These are phyloP conservation scores for Sinocyclocheilus grahami DNA, from an alignment of 2,113 vertebrate species.

Conservation along the genomic window DNA sequence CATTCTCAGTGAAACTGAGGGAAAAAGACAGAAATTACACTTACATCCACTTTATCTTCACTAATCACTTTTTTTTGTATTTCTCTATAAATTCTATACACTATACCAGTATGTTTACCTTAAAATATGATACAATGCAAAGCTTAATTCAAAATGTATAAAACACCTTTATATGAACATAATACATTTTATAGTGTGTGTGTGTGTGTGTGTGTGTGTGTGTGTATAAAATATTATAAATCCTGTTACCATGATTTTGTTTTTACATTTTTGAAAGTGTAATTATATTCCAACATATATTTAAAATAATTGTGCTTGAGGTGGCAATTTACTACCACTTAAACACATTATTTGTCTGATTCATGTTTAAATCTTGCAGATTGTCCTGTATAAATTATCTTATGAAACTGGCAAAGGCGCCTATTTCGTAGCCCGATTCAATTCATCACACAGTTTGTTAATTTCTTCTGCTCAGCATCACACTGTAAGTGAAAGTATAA, in stretches of 20 bases:
- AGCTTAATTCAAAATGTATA: too few species aligned
- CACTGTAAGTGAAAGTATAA: constrained; percentile 31
- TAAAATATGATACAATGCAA: too few species aligned
- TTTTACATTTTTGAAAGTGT: not conserved
- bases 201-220: too few species aligned
- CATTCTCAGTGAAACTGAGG: constrained; percentile 61
- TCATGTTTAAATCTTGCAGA: not conserved
- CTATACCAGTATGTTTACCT: not conserved
- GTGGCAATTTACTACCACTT: not conserved
- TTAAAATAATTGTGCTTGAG: not conserved
- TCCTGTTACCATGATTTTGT: too few species aligned
- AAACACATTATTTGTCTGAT: constrained; percentile 2
- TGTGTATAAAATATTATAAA: too few species aligned
- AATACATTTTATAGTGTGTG: too few species aligned
- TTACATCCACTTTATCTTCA: not conserved
- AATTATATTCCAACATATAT: not conserved
- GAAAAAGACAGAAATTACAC: not conserved
- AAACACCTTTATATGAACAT: too few species aligned
- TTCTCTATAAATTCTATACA: not conserved
- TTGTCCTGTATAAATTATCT: not conserved
- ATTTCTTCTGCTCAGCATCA: constrained; percentile 24
- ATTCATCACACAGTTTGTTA: not conserved
- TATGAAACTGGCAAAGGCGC: not conserved
- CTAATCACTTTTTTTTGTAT: not conserved
- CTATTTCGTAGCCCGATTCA: not conserved